phyloP scores from a whole-genome alignment of 1,140 invertebrate genomes.

The Calephelis virginiensis region DNA sequence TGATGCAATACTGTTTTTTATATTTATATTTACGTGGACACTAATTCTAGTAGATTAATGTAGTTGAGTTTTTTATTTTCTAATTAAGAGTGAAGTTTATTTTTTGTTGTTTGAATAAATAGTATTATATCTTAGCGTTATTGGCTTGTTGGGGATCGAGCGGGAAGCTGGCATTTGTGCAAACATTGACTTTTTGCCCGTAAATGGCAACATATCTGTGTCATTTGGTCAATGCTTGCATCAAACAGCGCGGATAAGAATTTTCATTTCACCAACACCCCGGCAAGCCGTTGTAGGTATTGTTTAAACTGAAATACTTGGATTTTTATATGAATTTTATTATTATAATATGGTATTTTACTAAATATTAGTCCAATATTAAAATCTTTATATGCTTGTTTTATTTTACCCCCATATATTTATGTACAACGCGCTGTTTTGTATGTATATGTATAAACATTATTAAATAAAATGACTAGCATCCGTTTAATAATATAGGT shows the following conservation, averaged over 20 bases:
- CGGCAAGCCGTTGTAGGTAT: slow-evolving; percentile 55
- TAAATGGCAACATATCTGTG: slow-evolving; percentile 7
- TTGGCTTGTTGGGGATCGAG: slow-evolving; percentile 40
- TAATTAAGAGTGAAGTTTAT: slow-evolving; percentile 62
- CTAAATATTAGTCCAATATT: slow-evolving; percentile 78
- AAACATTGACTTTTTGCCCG: neutral
- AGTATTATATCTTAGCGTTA: slow-evolving; percentile 65
- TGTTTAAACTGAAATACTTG: slow-evolving; percentile 73
- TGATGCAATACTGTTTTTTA: slow-evolving; percentile 51
- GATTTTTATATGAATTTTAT: slow-evolving; percentile 78
- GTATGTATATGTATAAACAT: slow-evolving; percentile 2
- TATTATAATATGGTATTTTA: slow-evolving; percentile 77
- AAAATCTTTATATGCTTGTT: slow-evolving; percentile 69
- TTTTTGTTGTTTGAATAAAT: slow-evolving; percentile 66
- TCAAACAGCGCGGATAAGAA: slow-evolving; percentile 16
- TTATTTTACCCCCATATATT: slow-evolving; percentile 47
- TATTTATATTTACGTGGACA: slow-evolving; percentile 61
- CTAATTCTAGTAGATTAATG: slow-evolving; percentile 46
- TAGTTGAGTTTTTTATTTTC: slow-evolving; percentile 52
- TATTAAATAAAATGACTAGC: too few relatives aligned
- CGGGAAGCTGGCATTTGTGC: neutral
- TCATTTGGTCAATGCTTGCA: slow-evolving; percentile 18
- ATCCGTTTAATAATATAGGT: too few relatives aligned
- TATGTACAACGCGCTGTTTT: slow-evolving; percentile 19
- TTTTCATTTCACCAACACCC: slow-evolving; percentile 26